Evolutionary conservation across 2,888 invertebrate species (phyloP), one percentile per base, ranked within the genome.

Genomic region (Tyria jacobaeae): DNA sequence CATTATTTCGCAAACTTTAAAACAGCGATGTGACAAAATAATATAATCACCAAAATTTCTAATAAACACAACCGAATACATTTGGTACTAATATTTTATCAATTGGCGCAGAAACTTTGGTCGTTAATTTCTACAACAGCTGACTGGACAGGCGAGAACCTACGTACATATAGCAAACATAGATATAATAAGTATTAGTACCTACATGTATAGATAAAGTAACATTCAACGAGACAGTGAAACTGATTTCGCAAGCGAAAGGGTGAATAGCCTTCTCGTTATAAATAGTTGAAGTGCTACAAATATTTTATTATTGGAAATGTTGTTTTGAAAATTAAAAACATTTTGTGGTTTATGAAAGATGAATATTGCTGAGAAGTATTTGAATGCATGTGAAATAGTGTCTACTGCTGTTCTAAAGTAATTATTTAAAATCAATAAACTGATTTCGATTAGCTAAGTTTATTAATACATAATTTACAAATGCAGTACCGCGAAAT

Each of bases 211-310:
- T 49, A 50, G 17, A 35, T 37, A 6, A 17, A 44, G 41, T 54
- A 35, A 44, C 49, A 27, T 14, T 52, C 17, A 47, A 53, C 35
- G 35, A 59, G 52, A 75, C 67, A 77, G 75, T 72, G 75, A 77
- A 75, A 77, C 73, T 60, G 75, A 75, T 75, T 75, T 75, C 75
- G 75, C 77, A 75, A 75, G 75, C 60, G 64, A 76, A 47, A 72
- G 50, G 51, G 48, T 60, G 60, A 57, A 60, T 25, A 60, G 60
- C 50, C 57, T 50, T 27, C 48, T 50, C 39, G 50, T 25, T 34
- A 31, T 51, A 50, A 57, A 57, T 39, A 17, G 25, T 39, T 57
- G 27, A 49, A n/a, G 27, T 31, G 31, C 14, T 54, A 44, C 54
- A 56, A 51, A 51, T 21, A 51, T n/a, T 44, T 44, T 44, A 21